These are phyloP conservation scores for Cantharis flavilabris DNA, from an alignment of 2,888 invertebrate species.

Conservation along the genomic window DNA sequence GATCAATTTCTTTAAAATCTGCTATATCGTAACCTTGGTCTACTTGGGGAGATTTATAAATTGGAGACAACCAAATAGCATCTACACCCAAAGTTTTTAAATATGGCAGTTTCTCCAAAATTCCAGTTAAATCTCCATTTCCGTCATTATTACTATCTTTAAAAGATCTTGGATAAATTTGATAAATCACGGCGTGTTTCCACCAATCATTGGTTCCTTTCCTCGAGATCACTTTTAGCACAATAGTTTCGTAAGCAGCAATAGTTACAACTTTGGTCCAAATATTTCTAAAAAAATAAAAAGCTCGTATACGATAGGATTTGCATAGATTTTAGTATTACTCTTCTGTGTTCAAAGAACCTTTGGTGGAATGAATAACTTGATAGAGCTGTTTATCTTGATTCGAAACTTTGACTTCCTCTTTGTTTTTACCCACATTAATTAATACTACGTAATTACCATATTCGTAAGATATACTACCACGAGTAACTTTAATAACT, in stretches of 20 bases:
- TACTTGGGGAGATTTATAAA: conserved; percentile 80
- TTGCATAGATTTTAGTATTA: background rate
- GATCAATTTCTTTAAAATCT: conserved; percentile 73
- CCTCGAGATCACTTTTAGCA: background rate
- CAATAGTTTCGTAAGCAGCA: background rate
- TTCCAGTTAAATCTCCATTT: conserved; percentile 85
- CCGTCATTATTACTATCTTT: conserved; percentile 86
- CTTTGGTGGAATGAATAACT: background rate
- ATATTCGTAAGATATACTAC: conserved; percentile 11
- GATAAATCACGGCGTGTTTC: conserved; percentile 79
- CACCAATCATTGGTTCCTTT: conserved; percentile 73
- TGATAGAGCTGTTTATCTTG: background rate
- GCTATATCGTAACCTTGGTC: conserved; percentile 90
- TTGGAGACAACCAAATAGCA: conserved; percentile 84
- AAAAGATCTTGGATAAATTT: conserved; percentile 78
- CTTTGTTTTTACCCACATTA: conserved; percentile 54
- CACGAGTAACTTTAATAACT: conserved; percentile 31
- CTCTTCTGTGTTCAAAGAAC: background rate
- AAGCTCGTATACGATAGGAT: background rate
- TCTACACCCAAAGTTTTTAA: conserved; percentile 67
- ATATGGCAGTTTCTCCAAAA: conserved; percentile 44
- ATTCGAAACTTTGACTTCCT: background rate
- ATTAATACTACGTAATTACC: conserved; percentile 35
- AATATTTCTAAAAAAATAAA: background rate
- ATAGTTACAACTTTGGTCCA: background rate